Evolutionary conservation across 1,140 invertebrate species (phyloP), one percentile per base, ranked within the genome.

Genomic region (Wiebesia pumilae): DNA sequence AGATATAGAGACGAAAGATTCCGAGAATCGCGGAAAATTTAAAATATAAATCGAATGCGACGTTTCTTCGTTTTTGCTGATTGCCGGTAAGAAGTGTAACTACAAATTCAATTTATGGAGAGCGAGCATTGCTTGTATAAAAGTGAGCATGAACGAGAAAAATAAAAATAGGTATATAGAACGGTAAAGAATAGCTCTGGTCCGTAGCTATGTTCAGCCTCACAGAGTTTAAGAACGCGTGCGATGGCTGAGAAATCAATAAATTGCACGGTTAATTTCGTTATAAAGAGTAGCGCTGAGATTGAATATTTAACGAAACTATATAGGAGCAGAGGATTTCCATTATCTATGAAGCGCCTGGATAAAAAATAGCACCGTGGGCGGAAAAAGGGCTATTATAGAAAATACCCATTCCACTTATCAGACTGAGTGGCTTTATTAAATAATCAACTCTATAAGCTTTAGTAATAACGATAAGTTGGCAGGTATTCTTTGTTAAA

Each of bases 401-500:
- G 65, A 79, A 79, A 69, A 67, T 47, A 54, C 16, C 24, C 40
- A 27, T n/a, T 75, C 24, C 9, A 38, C 33, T 40, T n/a, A 51
- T 54, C 33, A 73, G 35, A 62, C 1, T 35, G 10, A 19, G 33
- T 7, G 16, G 35, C 67, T 81, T 85, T 85, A 85, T 85, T 85
- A 81, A 85, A 85, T 85, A 73, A 81, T 85, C 65, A 58, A 85
- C 27, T 81, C 77, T 79, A 84, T 84, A 65, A 78, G 83, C 40
- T 83, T 69, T n/a, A 19, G 24, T 69, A 54, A 30, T 79, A 75
- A 54, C 24, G 51, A 7, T 21, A 12, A 24, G 51, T 85, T 54
- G 51, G 86, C 85, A 85, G 83, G 86, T 47, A 33, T 62, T 82
- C 87, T 83, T 88, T 88, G 88, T 83, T 88, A 84, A 87, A 89